Evolutionary conservation across 2,888 invertebrate species (phyloP).

Genomic region (Imbricaverruca yamaguchii): DNA sequence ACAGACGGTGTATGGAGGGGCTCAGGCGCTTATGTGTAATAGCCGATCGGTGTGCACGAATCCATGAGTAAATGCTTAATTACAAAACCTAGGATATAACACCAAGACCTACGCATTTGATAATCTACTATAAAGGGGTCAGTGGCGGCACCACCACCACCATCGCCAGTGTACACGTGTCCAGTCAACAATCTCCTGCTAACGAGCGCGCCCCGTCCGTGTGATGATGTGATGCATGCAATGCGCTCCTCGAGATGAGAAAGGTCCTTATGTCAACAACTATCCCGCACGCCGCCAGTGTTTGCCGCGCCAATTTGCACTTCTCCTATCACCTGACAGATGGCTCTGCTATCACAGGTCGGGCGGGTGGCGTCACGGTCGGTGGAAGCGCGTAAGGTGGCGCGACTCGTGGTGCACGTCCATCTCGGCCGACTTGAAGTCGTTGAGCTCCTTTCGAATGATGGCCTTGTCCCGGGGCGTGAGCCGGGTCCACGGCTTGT

Average conservation of each 20-base stretch:
- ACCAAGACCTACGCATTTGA: not conserved
- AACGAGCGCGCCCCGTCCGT: not conserved
- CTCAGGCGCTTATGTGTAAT: not conserved
- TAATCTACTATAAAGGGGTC: not conserved
- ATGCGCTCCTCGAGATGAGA: not conserved
- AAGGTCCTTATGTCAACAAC: not conserved
- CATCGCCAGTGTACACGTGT: not conserved
- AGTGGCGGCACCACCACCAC: not conserved
- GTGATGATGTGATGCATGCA: not conserved
- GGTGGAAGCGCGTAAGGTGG: conserved; percentile 59
- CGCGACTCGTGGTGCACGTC: conserved; percentile 98
- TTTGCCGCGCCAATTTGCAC: not conserved
- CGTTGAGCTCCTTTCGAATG: conserved; percentile 97
- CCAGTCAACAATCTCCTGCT: too few relatives aligned
- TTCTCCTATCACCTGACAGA: not conserved
- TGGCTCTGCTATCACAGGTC: conserved; percentile 7
- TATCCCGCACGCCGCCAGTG: not conserved
- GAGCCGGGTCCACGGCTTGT: conserved; percentile 98
- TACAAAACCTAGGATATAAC: not conserved
- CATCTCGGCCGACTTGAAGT: conserved; percentile 99
- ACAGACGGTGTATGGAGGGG: not conserved
- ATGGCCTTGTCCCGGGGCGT: conserved; percentile 99
- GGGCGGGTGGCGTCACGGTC: not conserved
- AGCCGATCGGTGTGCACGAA: not conserved
- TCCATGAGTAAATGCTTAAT: not conserved